Base-by-base conservation (phyloP, 2,113 vertebrate species). In the Hoplias malabaricus region DNA sequence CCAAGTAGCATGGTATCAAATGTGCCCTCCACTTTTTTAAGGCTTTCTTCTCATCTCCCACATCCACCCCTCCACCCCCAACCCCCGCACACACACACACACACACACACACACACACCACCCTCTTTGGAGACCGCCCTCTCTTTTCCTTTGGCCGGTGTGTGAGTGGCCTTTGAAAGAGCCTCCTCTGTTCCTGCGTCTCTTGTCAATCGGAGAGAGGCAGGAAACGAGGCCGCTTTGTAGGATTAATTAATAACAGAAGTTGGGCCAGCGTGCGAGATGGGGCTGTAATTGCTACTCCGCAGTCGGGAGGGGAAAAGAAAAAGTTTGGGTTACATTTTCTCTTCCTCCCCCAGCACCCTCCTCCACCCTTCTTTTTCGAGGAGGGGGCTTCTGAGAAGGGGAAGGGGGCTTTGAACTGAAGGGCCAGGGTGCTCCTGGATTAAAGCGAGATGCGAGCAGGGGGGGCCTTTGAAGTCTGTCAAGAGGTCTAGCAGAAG, bases 221-320 rank as follows among this genome's bases (percentile, higher is more conserved):
- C 96, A 96, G 95, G 95, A 98, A 98, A 98, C 94, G 95, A 98
- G 94, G 91, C 92, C 91, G 93, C 92, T 98, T 98, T 98, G 95
- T 98, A 91, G 94, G 93, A 98, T 96, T 98, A 98, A 98, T 98
- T 98, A 97, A 98, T 96, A 94, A 95, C 93, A 93, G 94, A 94
- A 96, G 94, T 94, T 90, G 92, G n/a, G 95, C 96, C 94, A 93
- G 93, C 85, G 91, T 78, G 93, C 92, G 93, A 93, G 92, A 53
- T 87, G 77, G 91, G 91, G 91, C 93, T 96, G 95, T 96, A 97
- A 96, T 97, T 96, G 96, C 95, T 96, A 94, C 94, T 96, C 94
- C 94, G 94, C 93, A 80, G 82, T 53, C 79, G 38, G n/a, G 48
- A 63, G 36, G 70, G 73, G 90, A 92, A 92, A 92, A 92, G 90